These are phyloP conservation scores for Siniperca scherzeri DNA, from an alignment of 2,797 vertebrate genomes.

Conservation along the genomic window DNA sequence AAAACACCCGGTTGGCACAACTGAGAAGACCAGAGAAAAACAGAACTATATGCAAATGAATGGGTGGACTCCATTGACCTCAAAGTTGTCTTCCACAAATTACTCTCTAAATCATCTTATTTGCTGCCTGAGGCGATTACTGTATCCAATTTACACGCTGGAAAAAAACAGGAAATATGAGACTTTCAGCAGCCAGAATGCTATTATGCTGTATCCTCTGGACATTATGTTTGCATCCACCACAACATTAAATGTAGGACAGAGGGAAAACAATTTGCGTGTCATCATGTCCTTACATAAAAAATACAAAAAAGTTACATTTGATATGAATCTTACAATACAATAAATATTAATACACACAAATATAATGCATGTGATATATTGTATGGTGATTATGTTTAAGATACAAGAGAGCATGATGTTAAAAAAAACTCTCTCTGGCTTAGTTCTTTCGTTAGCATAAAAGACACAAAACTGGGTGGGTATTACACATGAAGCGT, in stretches of 20 bases:
- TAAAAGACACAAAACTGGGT: neutral
- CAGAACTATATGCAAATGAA: conserved; percentile 62
- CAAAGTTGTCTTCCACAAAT: conserved; percentile 71
- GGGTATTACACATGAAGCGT: no score
- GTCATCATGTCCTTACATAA: conserved; percentile 5
- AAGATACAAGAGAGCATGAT: neutral
- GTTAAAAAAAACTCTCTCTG: neutral
- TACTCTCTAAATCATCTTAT: conserved; percentile 74
- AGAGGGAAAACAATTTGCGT: conserved; percentile 5
- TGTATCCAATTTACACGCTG: conserved; percentile 71
- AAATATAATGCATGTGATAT: neutral
- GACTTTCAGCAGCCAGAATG: conserved; percentile 43
- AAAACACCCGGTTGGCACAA: conserved; percentile 57
- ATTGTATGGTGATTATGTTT: neutral
- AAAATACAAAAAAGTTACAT: neutral
- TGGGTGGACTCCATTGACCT: conserved; percentile 67
- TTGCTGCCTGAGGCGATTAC: conserved; percentile 72
- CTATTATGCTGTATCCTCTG: conserved; percentile 59
- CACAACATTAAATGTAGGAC: conserved; percentile 29
- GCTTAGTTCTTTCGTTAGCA: neutral
- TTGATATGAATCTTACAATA: neutral
- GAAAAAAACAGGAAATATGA: conserved; percentile 65
- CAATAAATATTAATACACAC: neutral
- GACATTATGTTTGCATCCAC: conserved; percentile 52
- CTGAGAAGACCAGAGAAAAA: conserved; percentile 38